These are phyloP conservation scores for Ctenoplectra terminalis DNA, from an alignment of 1,140 invertebrate species.

Conservation along the genomic window DNA sequence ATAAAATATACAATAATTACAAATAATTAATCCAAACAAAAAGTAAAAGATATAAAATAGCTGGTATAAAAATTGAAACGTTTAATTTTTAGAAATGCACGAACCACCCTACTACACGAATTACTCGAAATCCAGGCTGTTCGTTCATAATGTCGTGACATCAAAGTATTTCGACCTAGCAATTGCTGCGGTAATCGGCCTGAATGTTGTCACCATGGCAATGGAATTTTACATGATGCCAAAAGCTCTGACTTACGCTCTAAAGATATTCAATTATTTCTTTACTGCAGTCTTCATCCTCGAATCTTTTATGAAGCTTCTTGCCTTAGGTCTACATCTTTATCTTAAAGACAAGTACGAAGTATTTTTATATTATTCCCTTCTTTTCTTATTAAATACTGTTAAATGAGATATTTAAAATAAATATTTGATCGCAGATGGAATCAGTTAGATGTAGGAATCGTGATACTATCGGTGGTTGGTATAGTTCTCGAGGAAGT, in stretches of 20 bases:
- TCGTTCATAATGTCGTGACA: constrained; percentile 98
- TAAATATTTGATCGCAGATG: constrained; percentile 86
- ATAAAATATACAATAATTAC: too few relatives aligned
- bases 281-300: constrained; percentile 99
- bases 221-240: constrained; percentile 99
- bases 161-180: constrained; percentile 99
- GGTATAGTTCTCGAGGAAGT: constrained; percentile 99
- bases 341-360: constrained; percentile 97
- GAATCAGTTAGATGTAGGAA: constrained; percentile 99
- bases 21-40: too few relatives aligned
- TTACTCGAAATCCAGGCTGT: constrained; percentile 94
- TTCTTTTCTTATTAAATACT: too few relatives aligned
- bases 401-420: background rate
- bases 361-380: background rate
- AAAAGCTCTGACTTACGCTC: constrained; percentile 93
- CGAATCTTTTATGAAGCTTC: constrained; percentile 97
- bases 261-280: constrained; percentile 99
- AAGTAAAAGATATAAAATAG: background rate
- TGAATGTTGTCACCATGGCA: constrained; percentile 99
- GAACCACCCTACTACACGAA: constrained; percentile 97
- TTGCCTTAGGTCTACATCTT: constrained; percentile 94
- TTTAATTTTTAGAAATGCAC: constrained; percentile 90
- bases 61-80: background rate
- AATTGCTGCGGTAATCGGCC: constrained; percentile 98
- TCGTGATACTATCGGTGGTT: constrained; percentile 98